These are phyloP conservation scores for Merluccius polli DNA, from an alignment of 2,797 vertebrate species.

Conservation along the genomic window DNA sequence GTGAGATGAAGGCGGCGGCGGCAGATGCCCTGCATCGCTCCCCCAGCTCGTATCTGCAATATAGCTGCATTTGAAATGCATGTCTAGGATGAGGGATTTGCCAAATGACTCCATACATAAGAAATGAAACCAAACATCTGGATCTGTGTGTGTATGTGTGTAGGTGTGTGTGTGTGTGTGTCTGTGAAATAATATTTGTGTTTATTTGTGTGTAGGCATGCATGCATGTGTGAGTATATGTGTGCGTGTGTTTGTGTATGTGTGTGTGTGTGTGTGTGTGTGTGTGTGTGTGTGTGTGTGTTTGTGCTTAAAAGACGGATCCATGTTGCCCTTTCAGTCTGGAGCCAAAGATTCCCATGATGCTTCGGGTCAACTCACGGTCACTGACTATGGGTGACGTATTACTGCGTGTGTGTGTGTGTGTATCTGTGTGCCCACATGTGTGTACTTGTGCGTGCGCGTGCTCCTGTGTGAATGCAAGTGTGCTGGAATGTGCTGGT, in stretches of 20 bases:
- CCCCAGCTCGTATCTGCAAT: constrained; percentile 40
- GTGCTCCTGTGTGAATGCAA: not conserved
- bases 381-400: constrained; percentile 28
- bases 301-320: constrained; percentile 22
- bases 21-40: constrained; percentile 38
- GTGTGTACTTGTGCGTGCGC: constrained; percentile 3
- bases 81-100: constrained; percentile 26
- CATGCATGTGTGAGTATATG: too few species aligned
- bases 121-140: constrained; percentile 23
- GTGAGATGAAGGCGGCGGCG: constrained; percentile 39
- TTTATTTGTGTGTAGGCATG: constrained; percentile 2
- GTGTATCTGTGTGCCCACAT: constrained; percentile 3
- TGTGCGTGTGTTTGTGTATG: not conserved
- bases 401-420: constrained; percentile 18
- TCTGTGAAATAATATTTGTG: not conserved
- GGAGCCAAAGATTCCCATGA: constrained; percentile 33
- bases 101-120: constrained; percentile 20
- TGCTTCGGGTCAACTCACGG: constrained; percentile 40
- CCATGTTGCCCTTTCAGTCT: constrained; percentile 34
- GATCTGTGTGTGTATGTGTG: constrained; percentile 11
- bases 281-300: constrained; percentile 9
- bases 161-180: too few species aligned
- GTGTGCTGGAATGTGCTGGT: too few species aligned
- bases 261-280: not conserved
- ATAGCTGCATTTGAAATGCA: constrained; percentile 33